Base-by-base conservation (phyloP, 2,888 invertebrate species). In the Colostygia pectinataria region DNA sequence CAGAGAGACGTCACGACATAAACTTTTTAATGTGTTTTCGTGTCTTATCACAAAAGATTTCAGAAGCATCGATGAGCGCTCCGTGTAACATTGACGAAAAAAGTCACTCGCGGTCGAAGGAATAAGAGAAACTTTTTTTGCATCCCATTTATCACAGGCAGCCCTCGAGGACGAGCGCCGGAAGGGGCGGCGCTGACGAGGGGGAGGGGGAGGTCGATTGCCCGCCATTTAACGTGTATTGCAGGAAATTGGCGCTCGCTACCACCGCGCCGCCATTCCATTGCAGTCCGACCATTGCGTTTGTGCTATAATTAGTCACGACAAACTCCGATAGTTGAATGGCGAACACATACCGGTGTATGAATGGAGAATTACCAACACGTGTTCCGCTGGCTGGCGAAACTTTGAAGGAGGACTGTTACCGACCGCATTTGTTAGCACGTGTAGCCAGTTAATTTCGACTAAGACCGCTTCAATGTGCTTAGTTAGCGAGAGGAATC, bases 221-320 rank as follows among this genome's bases (percentile, higher is more conserved):
- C 68, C 73, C 61, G 72, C 70, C 72, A 75, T 78, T 75, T 74
- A 66, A 57, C 74, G 69, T 75, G 74, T 74, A 80, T 75, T 72
- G 71, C 78, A 73, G 80, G 78, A 80, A 79, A 80, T 80, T 78
- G 79, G 72, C 71, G 72, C 70, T 66, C 46, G 45, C 56, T 52
- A 51, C 52, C 53, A 43, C 45, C 47, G 40, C 61, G 52, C 20
- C n/a, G 20, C 53, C 63, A 63, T n/a, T n/a, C 65, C 67, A 68
- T 65, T 71, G 67, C 71, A 59, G 64, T 66, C 62, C 60, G 58
- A 63, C 59, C 57, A 56, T 62, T 64, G 60, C 59, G 65, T 66
- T 65, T 67, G 63, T 71, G 65, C 68, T 66, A 65, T 74, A 77
- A 75, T 75, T 74, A 74, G 71, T 74, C 67, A 60, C 57, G 52